phyloP scores from a whole-genome alignment of 2,888 invertebrate genomes.

The Bembecia ichneumoniformis region DNA sequence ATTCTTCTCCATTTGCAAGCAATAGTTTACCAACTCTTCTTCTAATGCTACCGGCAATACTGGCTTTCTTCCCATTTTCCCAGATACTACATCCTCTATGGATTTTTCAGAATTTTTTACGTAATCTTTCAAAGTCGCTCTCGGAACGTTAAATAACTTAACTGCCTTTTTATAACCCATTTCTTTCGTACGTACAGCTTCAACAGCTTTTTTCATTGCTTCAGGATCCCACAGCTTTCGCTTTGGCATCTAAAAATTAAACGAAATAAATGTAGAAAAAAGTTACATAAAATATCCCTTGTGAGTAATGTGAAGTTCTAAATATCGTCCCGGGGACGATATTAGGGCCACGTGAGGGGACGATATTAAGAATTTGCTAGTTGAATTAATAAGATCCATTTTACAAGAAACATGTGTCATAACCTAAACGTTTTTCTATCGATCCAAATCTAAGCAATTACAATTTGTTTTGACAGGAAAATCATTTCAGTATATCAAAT shows the following conservation, averaged over 20 bases:
- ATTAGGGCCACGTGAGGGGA: no score
- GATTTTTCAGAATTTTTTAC: slow-evolving; percentile 6
- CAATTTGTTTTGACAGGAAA: no score
- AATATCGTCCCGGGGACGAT: slow-evolving; percentile 3
- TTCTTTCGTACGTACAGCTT: slow-evolving; percentile 10
- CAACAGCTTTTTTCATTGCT: slow-evolving; percentile 10
- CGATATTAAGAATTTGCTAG: slow-evolving; percentile 3
- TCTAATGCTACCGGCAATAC: slow-evolving; percentile 2
- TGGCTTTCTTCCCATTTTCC: slow-evolving; percentile 6
- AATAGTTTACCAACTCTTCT: slow-evolving; percentile 6
- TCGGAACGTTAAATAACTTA: slow-evolving; percentile 13
- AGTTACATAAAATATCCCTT: slow-evolving; percentile 4
- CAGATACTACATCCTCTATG: slow-evolving; percentile 6
- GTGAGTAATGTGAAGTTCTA: slow-evolving; percentile 4
- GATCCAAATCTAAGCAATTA: background rate
- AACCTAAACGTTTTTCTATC: slow-evolving; percentile 3
- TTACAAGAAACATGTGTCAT: slow-evolving; percentile 1
- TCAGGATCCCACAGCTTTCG: slow-evolving; percentile 5
- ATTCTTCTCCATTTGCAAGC: no score
- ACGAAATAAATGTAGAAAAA: background rate
- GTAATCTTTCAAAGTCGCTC: slow-evolving; percentile 11
- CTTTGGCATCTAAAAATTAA: background rate
- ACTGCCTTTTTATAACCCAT: slow-evolving; percentile 14
- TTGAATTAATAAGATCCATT: background rate
- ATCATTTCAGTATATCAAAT: slow-evolving; percentile 2